Conservation (phyloP, 2,113 vertebrate species). For the Rhabdornis inornatus region DNA sequence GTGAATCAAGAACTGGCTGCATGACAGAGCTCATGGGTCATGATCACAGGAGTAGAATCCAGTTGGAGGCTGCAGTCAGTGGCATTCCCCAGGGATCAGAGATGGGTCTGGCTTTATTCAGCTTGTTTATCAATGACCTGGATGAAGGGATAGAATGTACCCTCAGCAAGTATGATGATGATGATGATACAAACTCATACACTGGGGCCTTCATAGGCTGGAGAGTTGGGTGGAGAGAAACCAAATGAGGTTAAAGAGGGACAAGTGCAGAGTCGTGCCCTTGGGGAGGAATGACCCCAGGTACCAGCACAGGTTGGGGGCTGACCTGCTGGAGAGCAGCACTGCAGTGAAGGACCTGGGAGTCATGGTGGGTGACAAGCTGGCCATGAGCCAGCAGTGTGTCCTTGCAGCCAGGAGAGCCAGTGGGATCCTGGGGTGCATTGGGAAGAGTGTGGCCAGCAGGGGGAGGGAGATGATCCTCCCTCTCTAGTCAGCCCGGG, state of each 20-base stretch:
- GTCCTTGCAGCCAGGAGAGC: background rate
- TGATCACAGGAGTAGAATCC: background rate
- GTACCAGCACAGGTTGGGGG: rapidly evolving
- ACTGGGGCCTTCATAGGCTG: background rate
- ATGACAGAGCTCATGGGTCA: background rate
- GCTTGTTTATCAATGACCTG: background rate
- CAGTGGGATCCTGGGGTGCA: background rate
- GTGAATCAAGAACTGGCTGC: background rate
- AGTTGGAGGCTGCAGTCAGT: background rate
- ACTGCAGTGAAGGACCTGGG: background rate
- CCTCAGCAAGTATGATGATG: background rate
- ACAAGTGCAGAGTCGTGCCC: background rate
- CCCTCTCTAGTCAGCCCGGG: background rate
- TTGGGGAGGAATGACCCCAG: background rate
- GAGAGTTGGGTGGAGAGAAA: background rate
- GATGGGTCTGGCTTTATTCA: rapidly evolving
- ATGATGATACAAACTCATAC: background rate
- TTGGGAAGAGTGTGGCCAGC: background rate
- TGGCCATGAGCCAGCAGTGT: background rate
- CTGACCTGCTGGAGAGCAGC: background rate
- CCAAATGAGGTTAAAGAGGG: background rate
- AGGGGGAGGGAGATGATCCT: rapidly evolving
- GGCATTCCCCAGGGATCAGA: background rate
- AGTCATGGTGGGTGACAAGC: background rate
- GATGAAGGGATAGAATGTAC: background rate